Percentiles rank a stretch among this genome's conserved stretches.
Evolutionary conservation across 2,797 vertebrate genomes (phyloP).

Genomic region (Chelonia mydas): DNA sequence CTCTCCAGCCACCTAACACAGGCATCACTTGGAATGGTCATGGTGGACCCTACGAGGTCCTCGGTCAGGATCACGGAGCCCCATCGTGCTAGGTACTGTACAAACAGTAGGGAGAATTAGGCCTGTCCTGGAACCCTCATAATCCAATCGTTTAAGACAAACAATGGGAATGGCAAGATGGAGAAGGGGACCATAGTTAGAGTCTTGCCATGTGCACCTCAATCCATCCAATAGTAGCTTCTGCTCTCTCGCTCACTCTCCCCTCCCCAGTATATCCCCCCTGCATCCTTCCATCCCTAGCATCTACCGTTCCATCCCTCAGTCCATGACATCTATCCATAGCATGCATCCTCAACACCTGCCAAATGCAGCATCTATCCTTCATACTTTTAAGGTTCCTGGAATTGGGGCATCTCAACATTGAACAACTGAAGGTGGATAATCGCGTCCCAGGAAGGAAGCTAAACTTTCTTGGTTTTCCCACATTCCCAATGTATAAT

Average conservation of each 20-base stretch:
- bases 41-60: neutral
- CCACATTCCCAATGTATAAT: neutral
- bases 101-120: neutral
- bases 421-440: neutral
- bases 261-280: neutral
- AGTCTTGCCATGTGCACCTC: neutral
- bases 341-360: neutral
- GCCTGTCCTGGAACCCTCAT: neutral
- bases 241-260: neutral
- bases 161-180: neutral
- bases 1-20: neutral
- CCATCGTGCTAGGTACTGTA: neutral
- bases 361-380: neutral
- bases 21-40: neutral
- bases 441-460: neutral
- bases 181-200: neutral
- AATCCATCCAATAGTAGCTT: neutral
- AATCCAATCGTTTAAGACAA: neutral
- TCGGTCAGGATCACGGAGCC: neutral
- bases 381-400: neutral
- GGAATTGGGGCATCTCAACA: neutral
- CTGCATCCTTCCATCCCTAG: neutral
- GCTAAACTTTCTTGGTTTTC: neutral
- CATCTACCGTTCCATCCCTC: neutral
- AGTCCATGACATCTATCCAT: neutral